Conservation (phyloP, 2,888 invertebrate genomes). For the Apotomis betuletana region DNA sequence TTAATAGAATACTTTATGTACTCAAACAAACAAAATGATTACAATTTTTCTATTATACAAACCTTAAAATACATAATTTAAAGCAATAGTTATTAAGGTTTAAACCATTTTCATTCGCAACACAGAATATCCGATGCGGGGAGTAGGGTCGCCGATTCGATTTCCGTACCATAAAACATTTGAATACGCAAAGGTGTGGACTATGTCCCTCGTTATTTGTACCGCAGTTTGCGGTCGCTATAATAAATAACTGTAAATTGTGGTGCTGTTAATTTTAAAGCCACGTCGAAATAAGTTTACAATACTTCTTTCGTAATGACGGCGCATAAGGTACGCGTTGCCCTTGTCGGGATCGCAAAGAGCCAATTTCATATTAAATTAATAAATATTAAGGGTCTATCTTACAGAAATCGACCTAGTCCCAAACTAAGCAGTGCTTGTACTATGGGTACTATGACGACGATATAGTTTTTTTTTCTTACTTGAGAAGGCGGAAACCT, state of each 20-base stretch:
- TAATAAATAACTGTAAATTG: slow-evolving; percentile 18
- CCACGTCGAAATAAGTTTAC: background rate
- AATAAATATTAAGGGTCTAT: no score
- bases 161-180: slow-evolving; percentile 37
- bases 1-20: no score
- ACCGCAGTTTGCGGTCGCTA: slow-evolving; percentile 23
- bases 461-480: no score
- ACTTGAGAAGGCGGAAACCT: no score
- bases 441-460: no score
- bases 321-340: no score
- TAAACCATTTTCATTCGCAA: slow-evolving; percentile 4
- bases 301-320: background rate
- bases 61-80: slow-evolving; percentile 6
- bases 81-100: slow-evolving; percentile 8
- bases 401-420: no score
- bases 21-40: no score
- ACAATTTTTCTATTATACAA: no score
- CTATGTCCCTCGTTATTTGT: slow-evolving; percentile 27
- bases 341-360: no score
- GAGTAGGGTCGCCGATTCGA: slow-evolving; percentile 38
- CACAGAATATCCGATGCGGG: slow-evolving; percentile 29
- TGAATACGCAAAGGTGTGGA: slow-evolving; percentile 37
- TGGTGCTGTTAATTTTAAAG: background rate
- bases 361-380: no score
- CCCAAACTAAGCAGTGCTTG: no score